phyloP scores from a whole-genome alignment of 2,888 invertebrate genomes.

The Pterobdella sp. region DNA sequence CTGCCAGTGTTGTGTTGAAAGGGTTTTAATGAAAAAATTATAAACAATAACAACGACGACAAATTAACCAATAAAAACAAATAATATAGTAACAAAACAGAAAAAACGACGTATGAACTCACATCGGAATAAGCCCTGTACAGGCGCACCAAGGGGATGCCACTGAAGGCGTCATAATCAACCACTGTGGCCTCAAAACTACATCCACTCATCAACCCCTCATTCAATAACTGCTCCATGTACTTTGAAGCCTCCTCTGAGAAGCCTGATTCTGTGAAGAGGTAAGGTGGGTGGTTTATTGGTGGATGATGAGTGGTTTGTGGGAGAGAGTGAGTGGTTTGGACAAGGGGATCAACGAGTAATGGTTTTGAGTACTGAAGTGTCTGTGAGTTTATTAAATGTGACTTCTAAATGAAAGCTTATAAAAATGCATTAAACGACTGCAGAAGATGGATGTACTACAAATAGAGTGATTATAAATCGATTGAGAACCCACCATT shows the following conservation, averaged over 20 bases:
- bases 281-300: not conserved
- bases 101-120: no score
- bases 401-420: no score
- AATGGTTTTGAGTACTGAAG: no score
- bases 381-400: no score
- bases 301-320: not conserved
- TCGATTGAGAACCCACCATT: conserved; percentile 39
- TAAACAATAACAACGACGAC: no score
- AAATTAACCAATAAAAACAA: no score
- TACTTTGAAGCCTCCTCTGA: not conserved
- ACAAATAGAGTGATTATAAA: no score
- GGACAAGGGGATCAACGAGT: not conserved
- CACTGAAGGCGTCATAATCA: not conserved
- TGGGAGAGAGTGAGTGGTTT: not conserved
- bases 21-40: no score
- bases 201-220: not conserved
- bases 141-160: not conserved
- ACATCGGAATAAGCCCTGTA: not conserved
- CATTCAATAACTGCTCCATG: not conserved
- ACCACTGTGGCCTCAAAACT: not conserved
- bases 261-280: not conserved
- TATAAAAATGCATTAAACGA: no score
- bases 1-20: no score
- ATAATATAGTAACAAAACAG: no score
- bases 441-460: no score